These are phyloP conservation scores for Hipposideros armiger DNA, from an alignment of 2,113 vertebrate genomes.

Conservation along the genomic window DNA sequence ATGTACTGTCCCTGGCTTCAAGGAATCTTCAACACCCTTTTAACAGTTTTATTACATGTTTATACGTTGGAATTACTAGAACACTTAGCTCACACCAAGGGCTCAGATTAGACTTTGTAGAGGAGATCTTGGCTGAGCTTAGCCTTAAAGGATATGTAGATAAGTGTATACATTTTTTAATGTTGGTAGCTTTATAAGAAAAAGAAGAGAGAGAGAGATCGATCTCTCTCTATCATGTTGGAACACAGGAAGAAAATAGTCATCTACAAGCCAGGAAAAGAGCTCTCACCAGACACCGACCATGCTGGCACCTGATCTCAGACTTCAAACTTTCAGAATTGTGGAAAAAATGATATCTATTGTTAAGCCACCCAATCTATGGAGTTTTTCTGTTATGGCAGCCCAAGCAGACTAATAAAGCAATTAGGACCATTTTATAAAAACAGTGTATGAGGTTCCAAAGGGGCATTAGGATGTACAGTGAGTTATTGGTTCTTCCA, in stretches of 20 bases:
- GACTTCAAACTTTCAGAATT: neutral
- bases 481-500: neutral
- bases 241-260: neutral
- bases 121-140: neutral
- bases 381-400: neutral
- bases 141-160: neutral
- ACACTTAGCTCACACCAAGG: neutral
- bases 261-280: neutral
- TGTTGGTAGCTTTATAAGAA: neutral
- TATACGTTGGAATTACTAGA: neutral
- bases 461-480: neutral
- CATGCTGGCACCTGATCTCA: neutral
- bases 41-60: neutral
- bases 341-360: neutral
- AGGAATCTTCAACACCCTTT: neutral
- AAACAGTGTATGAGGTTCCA: neutral
- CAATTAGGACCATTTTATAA: neutral
- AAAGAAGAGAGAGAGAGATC: neutral
- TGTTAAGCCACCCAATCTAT: neutral
- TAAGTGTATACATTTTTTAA: neutral
- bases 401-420: neutral
- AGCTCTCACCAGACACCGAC: neutral
- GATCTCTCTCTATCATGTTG: neutral
- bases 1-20: neutral
- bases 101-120: neutral